Evolutionary conservation across 2,113 vertebrate genomes (phyloP), one percentile per base, ranked within the genome.

Genomic region (Alethe diademata): DNA sequence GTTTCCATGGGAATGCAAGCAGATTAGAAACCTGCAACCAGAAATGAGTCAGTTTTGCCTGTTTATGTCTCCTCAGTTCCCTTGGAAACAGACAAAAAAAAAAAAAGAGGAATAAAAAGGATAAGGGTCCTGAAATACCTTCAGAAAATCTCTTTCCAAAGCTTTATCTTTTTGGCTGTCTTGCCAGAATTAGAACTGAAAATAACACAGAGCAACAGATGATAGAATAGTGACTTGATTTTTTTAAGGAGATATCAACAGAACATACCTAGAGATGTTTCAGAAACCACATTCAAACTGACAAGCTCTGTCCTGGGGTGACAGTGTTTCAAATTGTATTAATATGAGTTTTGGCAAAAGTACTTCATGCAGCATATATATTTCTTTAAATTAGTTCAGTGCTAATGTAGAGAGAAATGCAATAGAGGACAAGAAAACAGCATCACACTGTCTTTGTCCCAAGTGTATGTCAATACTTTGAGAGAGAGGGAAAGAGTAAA

Each of bases 1-100:
- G 94, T 96, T 96, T 92, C 94, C 87, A 96, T 93, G 88, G 92
- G 91, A 96, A 97, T 88, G 51, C 90, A 92, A 87, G 90, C 74
- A 93, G 87, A 89, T 78, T 40, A 56, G 96, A 91, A 95, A 92
- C 80, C 93, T 96, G 90, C 79, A 86, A 95, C 22, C 54, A 97
- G 74, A 95, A 95, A 51, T 80, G 83, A 97, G 85, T 92, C 90
- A 96, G 92, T 95, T 95, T 86, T 91, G 88, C 67, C 88, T 92
- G 90, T 96, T 97, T 97, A 91, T 71, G 86, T 95, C 94, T 92
- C 92, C 36, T 75, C 71, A 51, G 94, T 96, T 96, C 36, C 94
- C 91, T 94, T 93, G 78, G 96, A 94, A 97, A 97, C 88, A 93
- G 95, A 95, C 84, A 64, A 47, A 83, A 48, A 35, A 31, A 62